phyloP scores from a whole-genome alignment of 1,140 invertebrate species.

The Coenobita brevimanus region DNA sequence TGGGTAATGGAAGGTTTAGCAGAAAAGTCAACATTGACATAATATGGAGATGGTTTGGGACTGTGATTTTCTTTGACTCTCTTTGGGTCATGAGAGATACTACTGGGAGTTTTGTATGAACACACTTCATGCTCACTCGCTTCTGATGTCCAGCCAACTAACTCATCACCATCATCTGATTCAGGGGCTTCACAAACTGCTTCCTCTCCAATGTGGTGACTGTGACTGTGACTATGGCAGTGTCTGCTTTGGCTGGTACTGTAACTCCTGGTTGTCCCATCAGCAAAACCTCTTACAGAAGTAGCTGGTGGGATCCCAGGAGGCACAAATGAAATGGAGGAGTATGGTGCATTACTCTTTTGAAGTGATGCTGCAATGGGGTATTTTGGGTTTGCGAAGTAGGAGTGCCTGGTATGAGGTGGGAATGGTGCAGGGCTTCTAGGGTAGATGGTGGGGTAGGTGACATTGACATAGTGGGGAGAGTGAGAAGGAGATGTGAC shows the following conservation, averaged over 20 bases:
- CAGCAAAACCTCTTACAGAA: too few relatives aligned
- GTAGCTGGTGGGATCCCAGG: too few relatives aligned
- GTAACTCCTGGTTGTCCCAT: too few relatives aligned
- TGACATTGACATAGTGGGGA: conserved; percentile 56
- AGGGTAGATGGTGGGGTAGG: conserved; percentile 34
- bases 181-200: too few relatives aligned
- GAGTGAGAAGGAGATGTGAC: conserved; percentile 48
- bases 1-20: conserved; percentile 10
- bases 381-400: neutral
- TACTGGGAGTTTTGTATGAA: neutral
- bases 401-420: neutral
- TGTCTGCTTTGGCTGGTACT: too few relatives aligned
- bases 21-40: conserved; percentile 57
- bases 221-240: too few relatives aligned
- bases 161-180: too few relatives aligned
- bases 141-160: too few relatives aligned
- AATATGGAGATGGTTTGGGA: conserved; percentile 46
- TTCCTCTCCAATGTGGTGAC: too few relatives aligned
- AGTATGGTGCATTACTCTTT: too few relatives aligned
- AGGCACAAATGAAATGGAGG: too few relatives aligned
- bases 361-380: too few relatives aligned
- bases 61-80: conserved; percentile 5
- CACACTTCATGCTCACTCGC: neutral
- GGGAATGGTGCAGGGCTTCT: neutral
- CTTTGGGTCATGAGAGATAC: neutral